Evolutionary conservation across 1,140 invertebrate genomes (phyloP).

Genomic region (Berghia stephanieae): DNA sequence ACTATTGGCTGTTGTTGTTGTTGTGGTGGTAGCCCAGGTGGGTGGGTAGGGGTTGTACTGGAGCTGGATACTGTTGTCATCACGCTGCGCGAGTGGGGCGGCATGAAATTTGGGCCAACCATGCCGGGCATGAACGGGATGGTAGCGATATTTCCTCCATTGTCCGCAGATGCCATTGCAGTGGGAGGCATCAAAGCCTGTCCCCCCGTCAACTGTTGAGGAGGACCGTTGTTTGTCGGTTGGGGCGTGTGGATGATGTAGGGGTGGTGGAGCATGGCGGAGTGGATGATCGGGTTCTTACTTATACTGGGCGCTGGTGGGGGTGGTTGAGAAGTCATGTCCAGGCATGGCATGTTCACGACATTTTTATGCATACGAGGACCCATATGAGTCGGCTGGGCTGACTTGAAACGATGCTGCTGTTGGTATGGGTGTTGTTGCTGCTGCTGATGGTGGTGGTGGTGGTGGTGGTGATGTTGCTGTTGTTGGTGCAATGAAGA

Average conservation of each 20-base stretch:
- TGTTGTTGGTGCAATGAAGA: too few relatives aligned
- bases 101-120: not conserved
- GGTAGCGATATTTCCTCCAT: too few relatives aligned
- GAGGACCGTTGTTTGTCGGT: not conserved
- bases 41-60: too few relatives aligned
- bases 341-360: slow-evolving; percentile 34
- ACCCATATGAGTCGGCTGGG: slow-evolving; percentile 27
- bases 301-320: not conserved
- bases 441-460: too few relatives aligned
- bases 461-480: too few relatives aligned
- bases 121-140: too few relatives aligned
- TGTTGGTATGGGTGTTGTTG: too few relatives aligned
- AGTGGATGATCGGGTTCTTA: not conserved
- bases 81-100: not conserved
- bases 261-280: not conserved
- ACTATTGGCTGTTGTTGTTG: slow-evolving; percentile 5
- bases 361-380: slow-evolving; percentile 33
- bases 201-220: too few relatives aligned
- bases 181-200: too few relatives aligned
- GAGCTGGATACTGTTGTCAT: slow-evolving; percentile 9
- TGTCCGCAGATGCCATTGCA: slow-evolving; percentile 1
- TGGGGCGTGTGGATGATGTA: not conserved
- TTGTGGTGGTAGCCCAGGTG: not conserved
- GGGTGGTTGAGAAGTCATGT: not conserved
- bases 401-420: slow-evolving; percentile 15